A percentile compares a stretch with the other conserved stretches of the same genome.
Conservation (phyloP, 2,888 invertebrate genomes). For the Mellilla xanthometata region DNA sequence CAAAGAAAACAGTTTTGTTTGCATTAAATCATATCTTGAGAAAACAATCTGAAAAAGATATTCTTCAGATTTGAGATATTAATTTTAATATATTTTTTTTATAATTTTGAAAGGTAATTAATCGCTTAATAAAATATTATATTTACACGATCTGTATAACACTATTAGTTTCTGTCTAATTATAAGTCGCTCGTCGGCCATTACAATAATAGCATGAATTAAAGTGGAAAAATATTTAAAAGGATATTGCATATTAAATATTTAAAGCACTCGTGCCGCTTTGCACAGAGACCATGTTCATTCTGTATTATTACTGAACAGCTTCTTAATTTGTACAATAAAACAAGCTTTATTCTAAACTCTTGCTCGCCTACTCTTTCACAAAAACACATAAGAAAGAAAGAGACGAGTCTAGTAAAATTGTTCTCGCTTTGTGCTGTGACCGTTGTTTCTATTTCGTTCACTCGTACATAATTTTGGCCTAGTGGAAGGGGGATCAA, state of each 20-base stretch:
- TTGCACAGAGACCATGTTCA: conserved; percentile 73
- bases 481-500: conserved; percentile 63
- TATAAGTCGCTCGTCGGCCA: conserved; percentile 59
- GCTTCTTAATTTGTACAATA: conserved; percentile 72
- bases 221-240: conserved; percentile 61
- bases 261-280: conserved; percentile 74
- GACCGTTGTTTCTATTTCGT: conserved; percentile 53
- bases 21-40: too few relatives aligned
- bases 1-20: too few relatives aligned
- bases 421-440: conserved; percentile 34
- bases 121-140: too few relatives aligned
- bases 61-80: too few relatives aligned
- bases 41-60: too few relatives aligned
- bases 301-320: conserved; percentile 76
- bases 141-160: conserved; percentile 40
- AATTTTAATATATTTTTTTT: too few relatives aligned
- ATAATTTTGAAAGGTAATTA: background rate
- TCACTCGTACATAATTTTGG: conserved; percentile 49
- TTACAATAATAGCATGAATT: conserved; percentile 49
- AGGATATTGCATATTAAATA: conserved; percentile 79
- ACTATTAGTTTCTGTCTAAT: conserved; percentile 60
- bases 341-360: conserved; percentile 42
- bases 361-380: conserved; percentile 50
- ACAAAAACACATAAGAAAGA: conserved; percentile 42
- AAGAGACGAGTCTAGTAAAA: conserved; percentile 42